phyloP scores from a whole-genome alignment of 2,113 vertebrate genomes.

The Cottus gobio region DNA sequence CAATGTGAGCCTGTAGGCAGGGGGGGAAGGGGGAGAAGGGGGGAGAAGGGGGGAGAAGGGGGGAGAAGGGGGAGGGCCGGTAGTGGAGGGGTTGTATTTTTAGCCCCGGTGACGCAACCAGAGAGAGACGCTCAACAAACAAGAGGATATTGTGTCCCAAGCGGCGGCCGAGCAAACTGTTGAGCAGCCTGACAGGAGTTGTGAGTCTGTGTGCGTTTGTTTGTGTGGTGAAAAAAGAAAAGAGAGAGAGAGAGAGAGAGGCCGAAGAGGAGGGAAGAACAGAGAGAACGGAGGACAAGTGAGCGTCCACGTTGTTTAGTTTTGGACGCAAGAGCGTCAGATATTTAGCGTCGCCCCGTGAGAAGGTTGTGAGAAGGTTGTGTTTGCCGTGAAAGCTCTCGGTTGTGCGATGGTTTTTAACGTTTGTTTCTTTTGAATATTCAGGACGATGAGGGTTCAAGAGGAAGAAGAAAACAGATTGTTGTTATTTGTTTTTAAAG shows the following conservation, averaged over 20 bases:
- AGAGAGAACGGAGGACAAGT: too few species aligned
- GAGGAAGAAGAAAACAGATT: not conserved
- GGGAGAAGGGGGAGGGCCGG: not conserved
- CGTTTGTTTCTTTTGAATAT: too few species aligned
- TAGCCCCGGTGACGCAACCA: slow-evolving; percentile 81
- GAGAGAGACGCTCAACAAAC: slow-evolving; percentile 77
- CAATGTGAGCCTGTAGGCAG: slow-evolving; percentile 50
- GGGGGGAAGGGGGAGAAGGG: not conserved
- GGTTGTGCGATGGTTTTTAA: too few species aligned
- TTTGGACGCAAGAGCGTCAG: too few species aligned
- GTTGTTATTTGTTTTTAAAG: too few species aligned
- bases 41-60: not conserved
- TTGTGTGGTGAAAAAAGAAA: not conserved
- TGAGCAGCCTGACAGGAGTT: slow-evolving; percentile 48
- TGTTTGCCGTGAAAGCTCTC: too few species aligned
- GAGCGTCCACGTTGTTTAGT: too few species aligned
- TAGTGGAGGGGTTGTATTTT: slow-evolving; percentile 74
- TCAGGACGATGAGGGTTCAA: too few species aligned
- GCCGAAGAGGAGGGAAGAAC: too few species aligned
- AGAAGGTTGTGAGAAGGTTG: too few species aligned
- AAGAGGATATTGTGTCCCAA: slow-evolving; percentile 81
- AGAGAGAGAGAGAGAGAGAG: too few species aligned
- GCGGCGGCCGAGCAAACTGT: slow-evolving; percentile 64
- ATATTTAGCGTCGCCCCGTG: too few species aligned
- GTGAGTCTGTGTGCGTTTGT: not conserved